These are phyloP conservation scores for Macaca nemestrina DNA, from an alignment of 2,113 vertebrate genomes.

Conservation along the genomic window DNA sequence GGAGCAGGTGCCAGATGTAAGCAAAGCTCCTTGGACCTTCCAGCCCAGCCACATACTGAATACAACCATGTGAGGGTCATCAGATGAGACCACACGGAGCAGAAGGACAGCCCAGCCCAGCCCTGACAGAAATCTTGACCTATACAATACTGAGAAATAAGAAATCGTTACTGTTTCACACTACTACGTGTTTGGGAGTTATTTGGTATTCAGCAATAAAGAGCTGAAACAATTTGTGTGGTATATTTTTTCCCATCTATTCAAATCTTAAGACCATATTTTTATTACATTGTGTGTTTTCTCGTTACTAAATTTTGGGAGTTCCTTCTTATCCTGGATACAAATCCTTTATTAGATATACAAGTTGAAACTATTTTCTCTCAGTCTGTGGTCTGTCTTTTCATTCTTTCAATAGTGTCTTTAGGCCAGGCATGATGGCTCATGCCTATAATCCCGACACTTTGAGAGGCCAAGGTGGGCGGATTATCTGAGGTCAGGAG, in stretches of 20 bases:
- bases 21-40: not conserved
- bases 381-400: not conserved
- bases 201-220: not conserved
- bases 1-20: not conserved
- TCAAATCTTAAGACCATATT: not conserved
- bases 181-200: not conserved
- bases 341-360: not conserved
- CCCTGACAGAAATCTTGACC: not conserved
- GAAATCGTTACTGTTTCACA: not conserved
- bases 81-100: not conserved
- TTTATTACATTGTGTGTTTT: not conserved
- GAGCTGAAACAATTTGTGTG: not conserved
- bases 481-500: too few relatives aligned
- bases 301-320: not conserved
- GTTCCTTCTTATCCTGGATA: not conserved
- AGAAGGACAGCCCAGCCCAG: not conserved
- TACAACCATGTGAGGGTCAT: not conserved
- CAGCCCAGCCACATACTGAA: not conserved
- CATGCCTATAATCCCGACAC: too few relatives aligned
- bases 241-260: not conserved
- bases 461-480: too few relatives aligned
- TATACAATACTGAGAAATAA: not conserved
- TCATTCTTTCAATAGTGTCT: not conserved
- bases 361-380: not conserved
- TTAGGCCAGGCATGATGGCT: not conserved